These are phyloP conservation scores for Ranitomeya imitator DNA, from an alignment of 2,113 vertebrate genomes.

Conservation along the genomic window DNA sequence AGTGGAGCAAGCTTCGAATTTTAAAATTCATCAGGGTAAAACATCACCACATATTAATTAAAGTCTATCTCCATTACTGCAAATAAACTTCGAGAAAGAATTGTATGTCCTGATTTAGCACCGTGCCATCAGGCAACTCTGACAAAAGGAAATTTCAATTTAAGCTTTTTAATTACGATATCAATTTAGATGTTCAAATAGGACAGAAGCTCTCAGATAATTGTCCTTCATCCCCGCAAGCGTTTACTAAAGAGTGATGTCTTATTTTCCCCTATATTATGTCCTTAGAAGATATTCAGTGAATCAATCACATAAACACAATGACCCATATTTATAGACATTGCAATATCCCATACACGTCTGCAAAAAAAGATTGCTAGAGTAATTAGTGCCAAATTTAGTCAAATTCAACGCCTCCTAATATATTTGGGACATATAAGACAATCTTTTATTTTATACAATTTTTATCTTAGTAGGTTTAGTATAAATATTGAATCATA, in stretches of 20 bases:
- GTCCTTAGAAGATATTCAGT: neutral
- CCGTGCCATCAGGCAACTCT: neutral
- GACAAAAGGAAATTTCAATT: constrained; percentile 1
- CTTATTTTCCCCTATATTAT: neutral
- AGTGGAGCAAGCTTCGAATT: neutral
- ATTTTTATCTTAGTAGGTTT: too few species aligned
- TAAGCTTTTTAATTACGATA: neutral
- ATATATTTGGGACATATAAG: too few species aligned
- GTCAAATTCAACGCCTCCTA: too few species aligned
- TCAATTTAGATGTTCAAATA: constrained; percentile 5
- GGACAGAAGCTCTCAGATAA: neutral
- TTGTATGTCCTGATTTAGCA: neutral
- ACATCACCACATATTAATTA: neutral
- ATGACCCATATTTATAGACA: too few species aligned
- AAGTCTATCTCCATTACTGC: neutral
- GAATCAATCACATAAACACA: neutral
- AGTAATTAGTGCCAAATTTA: too few species aligned
- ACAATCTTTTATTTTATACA: too few species aligned
- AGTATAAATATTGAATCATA: too few species aligned
- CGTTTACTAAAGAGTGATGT: neutral
- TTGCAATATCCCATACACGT: too few species aligned
- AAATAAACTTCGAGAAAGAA: neutral
- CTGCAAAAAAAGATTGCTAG: too few species aligned
- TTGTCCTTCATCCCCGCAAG: neutral
- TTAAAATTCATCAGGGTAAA: neutral